phyloP scores from a whole-genome alignment of 2,113 vertebrate species.

The Casuarius casuarius region DNA sequence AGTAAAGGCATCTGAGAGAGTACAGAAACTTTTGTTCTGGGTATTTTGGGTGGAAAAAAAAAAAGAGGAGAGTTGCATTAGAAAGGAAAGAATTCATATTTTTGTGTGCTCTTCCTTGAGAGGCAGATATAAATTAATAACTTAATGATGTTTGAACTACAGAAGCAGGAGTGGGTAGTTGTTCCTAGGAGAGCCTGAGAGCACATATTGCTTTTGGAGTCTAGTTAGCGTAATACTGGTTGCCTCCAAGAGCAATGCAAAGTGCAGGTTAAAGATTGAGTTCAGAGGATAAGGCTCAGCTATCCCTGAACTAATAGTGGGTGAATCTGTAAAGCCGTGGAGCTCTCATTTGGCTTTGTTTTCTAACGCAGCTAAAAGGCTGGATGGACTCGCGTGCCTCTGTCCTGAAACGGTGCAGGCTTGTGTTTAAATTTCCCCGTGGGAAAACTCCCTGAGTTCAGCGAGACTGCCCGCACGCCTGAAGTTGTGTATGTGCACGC shows the following conservation, averaged over 20 bases:
- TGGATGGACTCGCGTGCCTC: neutral
- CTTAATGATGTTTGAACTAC: neutral
- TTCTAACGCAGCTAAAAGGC: neutral
- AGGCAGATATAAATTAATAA: neutral
- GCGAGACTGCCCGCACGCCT: neutral
- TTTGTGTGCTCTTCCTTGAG: neutral
- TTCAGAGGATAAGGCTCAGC: neutral
- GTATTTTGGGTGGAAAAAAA: neutral
- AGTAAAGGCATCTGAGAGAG: neutral
- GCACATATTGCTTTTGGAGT: neutral
- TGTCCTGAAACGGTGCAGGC: neutral
- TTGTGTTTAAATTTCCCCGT: neutral
- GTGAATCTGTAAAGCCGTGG: neutral
- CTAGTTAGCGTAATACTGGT: neutral
- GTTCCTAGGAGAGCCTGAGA: neutral
- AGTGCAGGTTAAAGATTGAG: neutral
- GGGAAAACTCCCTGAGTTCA: neutral
- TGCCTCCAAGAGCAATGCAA: neutral
- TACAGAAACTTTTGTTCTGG: neutral
- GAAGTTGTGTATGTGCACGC: accelerated
- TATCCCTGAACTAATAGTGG: neutral
- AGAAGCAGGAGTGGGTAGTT: neutral
- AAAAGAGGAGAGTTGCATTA: neutral
- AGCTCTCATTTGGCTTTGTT: neutral
- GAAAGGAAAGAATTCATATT: neutral